Base-by-base conservation (phyloP, 1,140 invertebrate genomes). In the Papilio polyxenes region DNA sequence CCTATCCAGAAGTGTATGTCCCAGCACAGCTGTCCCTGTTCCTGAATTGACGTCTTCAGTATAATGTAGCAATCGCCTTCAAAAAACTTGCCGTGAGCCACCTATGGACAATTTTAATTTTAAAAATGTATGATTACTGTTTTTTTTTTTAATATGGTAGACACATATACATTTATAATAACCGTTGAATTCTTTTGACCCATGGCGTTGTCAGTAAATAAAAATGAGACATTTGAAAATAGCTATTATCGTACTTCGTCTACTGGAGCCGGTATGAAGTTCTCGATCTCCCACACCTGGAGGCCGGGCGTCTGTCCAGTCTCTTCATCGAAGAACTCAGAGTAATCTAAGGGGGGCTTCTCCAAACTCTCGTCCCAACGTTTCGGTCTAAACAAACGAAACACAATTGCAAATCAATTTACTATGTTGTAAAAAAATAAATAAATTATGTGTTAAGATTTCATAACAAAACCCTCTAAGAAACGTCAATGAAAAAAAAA, bases 1-100 rank as follows among this genome's bases (percentile, higher is more conserved):
- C 99, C 99, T 89, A 99, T 99, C 99, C 99, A 99, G 91, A 99
- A 99, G 95, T 97, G 99, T 87, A 99, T 99, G 87, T 98, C 96
- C 98, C 99, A 99, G 79, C 96, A 96, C 0, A 99, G 94, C 79
- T 97, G 97, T 72, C 98, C 97, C 86, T 97, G 96, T 53, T 98
- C 97, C 91, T 99, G 98, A 56, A 97, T 94, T 56, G 95, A 96
- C 0, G 99, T 99, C 93, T 99, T 98, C 72, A 99, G 94, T 80
- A 99, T 96, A 86, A 99, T 99, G 91, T 99, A 99, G 94, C 99
- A 99, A 94, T 99, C 99, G 17, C 98, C 99, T 95, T 99, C 98
- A 91, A 99, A 99, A 94, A 99, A 99, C 94, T 99, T 99, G 9
- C 99, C 99, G 95, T 99, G 97, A 0, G 98, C 96, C 13, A 97